A percentile compares a stretch with the other conserved stretches of the same genome.
phyloP scores from a whole-genome alignment of 92 coral and sea anemone genomes.

The Zoanthus solanderi region DNA sequence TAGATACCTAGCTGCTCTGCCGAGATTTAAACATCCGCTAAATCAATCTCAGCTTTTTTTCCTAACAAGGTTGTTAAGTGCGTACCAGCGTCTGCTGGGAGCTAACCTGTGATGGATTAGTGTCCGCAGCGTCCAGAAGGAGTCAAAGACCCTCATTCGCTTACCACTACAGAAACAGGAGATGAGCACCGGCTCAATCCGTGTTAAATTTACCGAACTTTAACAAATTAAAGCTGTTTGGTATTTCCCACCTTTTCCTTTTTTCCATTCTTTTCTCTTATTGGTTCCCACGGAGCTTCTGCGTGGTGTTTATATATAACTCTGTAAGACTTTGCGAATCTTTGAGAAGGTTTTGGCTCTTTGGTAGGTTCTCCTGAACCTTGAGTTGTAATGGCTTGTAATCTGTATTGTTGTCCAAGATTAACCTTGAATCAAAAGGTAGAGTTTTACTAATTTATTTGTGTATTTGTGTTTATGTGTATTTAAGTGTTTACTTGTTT shows the following conservation, averaged over 20 bases:
- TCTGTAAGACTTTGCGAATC: constrained; percentile 13
- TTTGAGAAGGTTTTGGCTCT: no score
- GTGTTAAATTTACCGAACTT: neutral
- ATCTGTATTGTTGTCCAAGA: constrained; percentile 19
- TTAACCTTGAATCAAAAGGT: neutral
- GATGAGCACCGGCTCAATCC: neutral
- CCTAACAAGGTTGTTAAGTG: neutral
- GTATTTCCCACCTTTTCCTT: neutral
- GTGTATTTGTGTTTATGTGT: no score
- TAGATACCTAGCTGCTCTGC: no score
- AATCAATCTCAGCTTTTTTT: no score
- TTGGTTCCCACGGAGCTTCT: constrained; percentile 24
- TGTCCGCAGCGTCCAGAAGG: neutral
- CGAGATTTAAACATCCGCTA: no score
- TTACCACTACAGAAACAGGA: no score
- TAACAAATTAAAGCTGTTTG: neutral
- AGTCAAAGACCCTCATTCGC: neutral
- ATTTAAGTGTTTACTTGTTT: no score
- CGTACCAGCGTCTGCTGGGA: no score
- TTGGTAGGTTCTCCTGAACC: constrained; percentile 5
- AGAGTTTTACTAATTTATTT: no score
- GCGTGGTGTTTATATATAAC: neutral
- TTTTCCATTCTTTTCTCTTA: neutral
- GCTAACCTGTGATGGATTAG: neutral
- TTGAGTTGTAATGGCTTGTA: constrained; percentile 4